Evolutionary conservation across 92 coral and sea anemone species (phyloP).

Genomic region (Phenganax subtilis): DNA sequence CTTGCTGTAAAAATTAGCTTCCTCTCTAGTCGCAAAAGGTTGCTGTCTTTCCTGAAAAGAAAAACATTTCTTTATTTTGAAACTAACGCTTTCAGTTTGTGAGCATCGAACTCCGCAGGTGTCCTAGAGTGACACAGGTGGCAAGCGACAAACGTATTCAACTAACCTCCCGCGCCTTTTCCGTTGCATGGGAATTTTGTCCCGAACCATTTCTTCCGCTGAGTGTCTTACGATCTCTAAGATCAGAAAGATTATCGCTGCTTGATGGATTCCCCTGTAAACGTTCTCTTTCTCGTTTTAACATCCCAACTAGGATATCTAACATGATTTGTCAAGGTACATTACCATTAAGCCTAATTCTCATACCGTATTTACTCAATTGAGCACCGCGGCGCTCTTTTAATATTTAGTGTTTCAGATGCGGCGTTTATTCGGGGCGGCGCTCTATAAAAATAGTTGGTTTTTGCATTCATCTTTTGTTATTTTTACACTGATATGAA

Average conservation of each 20-base stretch:
- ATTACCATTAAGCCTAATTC: not conserved
- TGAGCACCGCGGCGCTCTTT: too few relatives aligned
- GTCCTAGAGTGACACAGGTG: not conserved
- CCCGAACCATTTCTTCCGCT: not conserved
- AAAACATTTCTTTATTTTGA: not conserved
- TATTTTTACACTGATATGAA: too few relatives aligned
- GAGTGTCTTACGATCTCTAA: not conserved
- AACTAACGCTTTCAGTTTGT: not conserved
- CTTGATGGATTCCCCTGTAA: constrained; percentile 25
- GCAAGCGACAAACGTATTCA: not conserved
- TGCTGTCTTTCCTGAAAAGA: constrained; percentile 27
- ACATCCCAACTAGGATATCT: constrained; percentile 94
- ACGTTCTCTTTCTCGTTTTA: constrained; percentile 88
- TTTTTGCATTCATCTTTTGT: too few relatives aligned
- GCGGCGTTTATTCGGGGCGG: too few relatives aligned
- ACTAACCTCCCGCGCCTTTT: constrained; percentile 25
- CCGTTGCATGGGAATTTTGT: constrained; percentile 1
- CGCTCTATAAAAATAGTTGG: too few relatives aligned
- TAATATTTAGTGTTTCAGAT: too few relatives aligned
- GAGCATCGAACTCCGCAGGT: not conserved
- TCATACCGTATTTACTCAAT: too few relatives aligned
- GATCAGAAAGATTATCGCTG: not conserved
- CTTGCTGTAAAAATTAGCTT: constrained; percentile 8
- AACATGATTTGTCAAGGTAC: constrained; percentile 3
- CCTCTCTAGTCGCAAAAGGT: constrained; percentile 33